Conservation (phyloP, 2,888 invertebrate species). For the Antitype chi region DNA sequence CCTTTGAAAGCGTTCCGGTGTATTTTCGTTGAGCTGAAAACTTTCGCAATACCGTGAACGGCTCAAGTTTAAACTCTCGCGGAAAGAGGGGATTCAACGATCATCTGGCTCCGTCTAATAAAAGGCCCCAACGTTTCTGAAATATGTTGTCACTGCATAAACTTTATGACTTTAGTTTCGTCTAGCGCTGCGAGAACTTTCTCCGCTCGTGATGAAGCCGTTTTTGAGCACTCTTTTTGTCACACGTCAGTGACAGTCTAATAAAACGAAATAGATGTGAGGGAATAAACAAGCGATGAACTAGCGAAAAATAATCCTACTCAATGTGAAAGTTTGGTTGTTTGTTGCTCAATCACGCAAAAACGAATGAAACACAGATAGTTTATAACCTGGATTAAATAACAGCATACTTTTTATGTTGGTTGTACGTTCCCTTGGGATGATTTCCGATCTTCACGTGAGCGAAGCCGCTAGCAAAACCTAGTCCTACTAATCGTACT, state of each 20-base stretch:
- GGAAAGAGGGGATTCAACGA: constrained; percentile 81
- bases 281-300: constrained; percentile 50
- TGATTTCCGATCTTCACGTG: too few species aligned
- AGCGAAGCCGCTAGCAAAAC: too few species aligned
- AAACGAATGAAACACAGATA: too few species aligned
- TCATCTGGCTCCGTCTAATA: constrained; percentile 87
- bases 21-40: constrained; percentile 89
- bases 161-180: constrained; percentile 88
- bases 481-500: too few species aligned
- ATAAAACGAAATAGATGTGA: constrained; percentile 64
- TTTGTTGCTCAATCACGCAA: too few species aligned
- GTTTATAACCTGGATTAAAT: too few species aligned
- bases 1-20: constrained; percentile 90
- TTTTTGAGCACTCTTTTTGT: constrained; percentile 72
- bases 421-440: too few species aligned
- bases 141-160: constrained; percentile 90
- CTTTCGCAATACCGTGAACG: constrained; percentile 87
- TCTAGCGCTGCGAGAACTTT: constrained; percentile 81
- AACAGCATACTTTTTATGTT: too few species aligned
- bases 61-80: constrained; percentile 85
- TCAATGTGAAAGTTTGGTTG: too few species aligned
- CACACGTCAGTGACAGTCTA: constrained; percentile 70
- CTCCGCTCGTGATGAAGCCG: constrained; percentile 71
- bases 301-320: constrained; percentile 56
- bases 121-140: constrained; percentile 84